phyloP scores from a whole-genome alignment of 1,140 invertebrate genomes.

The Eumaeus atala region DNA sequence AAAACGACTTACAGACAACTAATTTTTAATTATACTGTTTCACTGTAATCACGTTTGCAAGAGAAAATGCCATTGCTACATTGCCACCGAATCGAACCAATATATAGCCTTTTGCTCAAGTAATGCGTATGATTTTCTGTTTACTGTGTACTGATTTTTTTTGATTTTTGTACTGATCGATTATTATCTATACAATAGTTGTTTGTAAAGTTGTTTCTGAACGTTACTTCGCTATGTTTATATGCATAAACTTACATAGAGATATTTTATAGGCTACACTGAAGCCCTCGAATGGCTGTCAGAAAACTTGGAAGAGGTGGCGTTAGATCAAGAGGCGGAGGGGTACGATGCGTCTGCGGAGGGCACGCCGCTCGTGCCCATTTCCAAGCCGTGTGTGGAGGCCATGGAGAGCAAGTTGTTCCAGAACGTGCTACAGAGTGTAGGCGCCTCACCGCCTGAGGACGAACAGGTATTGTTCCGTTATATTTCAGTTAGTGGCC shows the following conservation, averaged over 20 bases:
- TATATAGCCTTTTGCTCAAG: background rate
- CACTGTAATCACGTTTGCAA: too few species aligned
- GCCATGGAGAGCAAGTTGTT: slow-evolving; percentile 77
- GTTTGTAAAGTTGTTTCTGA: too few species aligned
- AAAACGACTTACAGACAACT: too few species aligned
- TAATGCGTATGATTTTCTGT: slow-evolving; percentile 5
- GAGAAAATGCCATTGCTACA: too few species aligned
- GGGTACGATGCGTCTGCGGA: slow-evolving; percentile 60
- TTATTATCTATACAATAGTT: too few species aligned
- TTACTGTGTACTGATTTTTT: too few species aligned
- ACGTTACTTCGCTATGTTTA: too few species aligned
- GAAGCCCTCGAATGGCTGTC: slow-evolving; percentile 57
- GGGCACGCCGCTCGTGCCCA: slow-evolving; percentile 77
- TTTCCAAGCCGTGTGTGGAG: slow-evolving; percentile 71
- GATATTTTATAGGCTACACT: slow-evolving; percentile 24
- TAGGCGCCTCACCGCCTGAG: slow-evolving; percentile 75
- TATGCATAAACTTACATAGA: too few species aligned
- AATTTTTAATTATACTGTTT: too few species aligned
- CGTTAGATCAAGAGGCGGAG: slow-evolving; percentile 62
- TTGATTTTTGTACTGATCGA: too few species aligned
- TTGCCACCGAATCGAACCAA: too few species aligned
- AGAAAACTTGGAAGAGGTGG: slow-evolving; percentile 60
- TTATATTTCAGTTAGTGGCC: too few species aligned
- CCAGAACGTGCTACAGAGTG: slow-evolving; percentile 73
- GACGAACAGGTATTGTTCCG: slow-evolving; percentile 64